Evolutionary conservation across 2,888 invertebrate species (phyloP).

Genomic region (Brenthis daphne): DNA sequence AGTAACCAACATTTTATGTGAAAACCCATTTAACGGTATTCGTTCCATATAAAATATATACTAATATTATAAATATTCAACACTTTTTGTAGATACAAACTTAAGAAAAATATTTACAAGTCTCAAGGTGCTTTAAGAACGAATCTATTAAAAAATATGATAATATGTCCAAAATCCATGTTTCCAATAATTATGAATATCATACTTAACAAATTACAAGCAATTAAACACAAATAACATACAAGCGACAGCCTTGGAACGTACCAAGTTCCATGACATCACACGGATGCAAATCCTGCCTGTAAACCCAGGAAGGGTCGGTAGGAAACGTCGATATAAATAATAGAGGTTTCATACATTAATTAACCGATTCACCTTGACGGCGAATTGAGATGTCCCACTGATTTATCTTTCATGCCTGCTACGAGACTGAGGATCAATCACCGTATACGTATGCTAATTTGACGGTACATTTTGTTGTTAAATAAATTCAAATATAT

Average conservation of each 20-base stretch:
- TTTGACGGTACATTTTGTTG: slow-evolving; percentile 8
- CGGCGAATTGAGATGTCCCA: slow-evolving; percentile 38
- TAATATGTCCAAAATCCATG: not conserved
- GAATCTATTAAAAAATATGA: no score
- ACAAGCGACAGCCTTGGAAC: slow-evolving; percentile 3
- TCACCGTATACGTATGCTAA: slow-evolving; percentile 10
- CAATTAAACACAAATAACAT: not conserved
- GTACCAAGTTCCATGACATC: slow-evolving; percentile 13
- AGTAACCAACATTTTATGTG: slow-evolving; percentile 2
- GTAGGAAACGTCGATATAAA: slow-evolving; percentile 33
- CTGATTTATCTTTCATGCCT: slow-evolving; percentile 34
- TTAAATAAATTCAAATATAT: slow-evolving; percentile 18
- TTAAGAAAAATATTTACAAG: no score
- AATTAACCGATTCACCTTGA: slow-evolving; percentile 44
- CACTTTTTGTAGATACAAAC: no score
- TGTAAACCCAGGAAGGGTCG: slow-evolving; percentile 32
- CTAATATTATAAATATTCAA: not conserved
- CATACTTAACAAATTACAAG: slow-evolving; percentile 3
- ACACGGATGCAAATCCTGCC: slow-evolving; percentile 32
- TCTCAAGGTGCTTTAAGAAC: no score
- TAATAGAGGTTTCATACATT: slow-evolving; percentile 34
- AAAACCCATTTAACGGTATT: slow-evolving; percentile 6
- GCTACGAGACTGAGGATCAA: not conserved
- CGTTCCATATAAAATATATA: not conserved
- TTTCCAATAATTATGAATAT: not conserved